phyloP scores from a whole-genome alignment of 2,888 invertebrate genomes.

The Amphipoea lucens region DNA sequence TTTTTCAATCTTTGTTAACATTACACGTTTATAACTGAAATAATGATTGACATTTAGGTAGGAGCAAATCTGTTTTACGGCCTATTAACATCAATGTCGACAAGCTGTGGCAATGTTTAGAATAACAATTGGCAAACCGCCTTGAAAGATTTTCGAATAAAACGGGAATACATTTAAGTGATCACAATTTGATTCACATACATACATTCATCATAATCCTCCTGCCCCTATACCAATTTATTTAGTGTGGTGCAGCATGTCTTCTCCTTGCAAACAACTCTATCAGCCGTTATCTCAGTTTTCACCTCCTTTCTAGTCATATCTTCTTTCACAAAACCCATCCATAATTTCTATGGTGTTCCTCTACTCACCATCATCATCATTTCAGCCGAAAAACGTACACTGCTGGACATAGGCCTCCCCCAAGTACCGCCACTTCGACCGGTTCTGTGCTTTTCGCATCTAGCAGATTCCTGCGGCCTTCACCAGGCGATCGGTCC shows the following conservation, averaged over 20 bases:
- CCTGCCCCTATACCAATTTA: neutral
- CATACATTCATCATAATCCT: neutral
- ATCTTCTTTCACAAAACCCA: neutral
- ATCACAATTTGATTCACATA: neutral
- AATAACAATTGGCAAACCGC: conserved; percentile 50
- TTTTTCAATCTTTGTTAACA: conserved; percentile 13
- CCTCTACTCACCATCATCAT: neutral
- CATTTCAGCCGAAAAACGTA: neutral
- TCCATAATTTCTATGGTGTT: neutral
- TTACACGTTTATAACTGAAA: conserved; percentile 18
- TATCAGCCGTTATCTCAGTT: neutral
- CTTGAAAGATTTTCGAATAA: conserved; percentile 41
- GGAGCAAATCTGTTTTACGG: conserved; percentile 25
- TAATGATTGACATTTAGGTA: conserved; percentile 15
- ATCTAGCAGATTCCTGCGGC: neutral
- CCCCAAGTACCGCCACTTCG: neutral
- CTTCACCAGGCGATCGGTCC: neutral
- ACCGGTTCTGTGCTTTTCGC: neutral
- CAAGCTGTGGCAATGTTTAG: conserved; percentile 38
- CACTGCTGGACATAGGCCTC: neutral
- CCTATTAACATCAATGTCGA: conserved; percentile 36
- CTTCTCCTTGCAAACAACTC: neutral
- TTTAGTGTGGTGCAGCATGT: neutral
- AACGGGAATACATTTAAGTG: conserved; percentile 25
- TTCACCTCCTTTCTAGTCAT: neutral